Evolutionary conservation across 2,888 invertebrate species (phyloP).

Genomic region (Drosophila demipolita): DNA sequence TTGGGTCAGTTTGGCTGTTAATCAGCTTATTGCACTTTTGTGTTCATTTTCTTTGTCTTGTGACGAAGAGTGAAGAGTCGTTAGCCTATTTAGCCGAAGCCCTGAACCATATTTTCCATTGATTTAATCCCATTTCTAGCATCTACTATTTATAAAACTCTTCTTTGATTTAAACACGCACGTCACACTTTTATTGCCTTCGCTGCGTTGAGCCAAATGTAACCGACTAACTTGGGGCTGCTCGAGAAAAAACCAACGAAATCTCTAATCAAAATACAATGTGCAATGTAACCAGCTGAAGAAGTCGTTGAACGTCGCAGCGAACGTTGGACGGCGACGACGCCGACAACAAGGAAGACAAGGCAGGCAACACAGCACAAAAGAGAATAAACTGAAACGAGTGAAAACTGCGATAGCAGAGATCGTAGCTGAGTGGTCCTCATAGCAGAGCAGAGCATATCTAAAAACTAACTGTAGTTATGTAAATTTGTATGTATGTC

Average conservation of each 20-base stretch:
- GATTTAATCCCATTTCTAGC: constrained; percentile 42
- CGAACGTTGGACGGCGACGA: constrained; percentile 3
- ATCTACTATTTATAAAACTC: constrained; percentile 30
- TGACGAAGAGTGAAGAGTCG: constrained; percentile 27
- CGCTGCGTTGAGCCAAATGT: constrained; percentile 28
- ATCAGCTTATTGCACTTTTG: constrained; percentile 60
- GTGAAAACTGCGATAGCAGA: constrained; percentile 42
- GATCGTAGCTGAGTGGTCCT: constrained; percentile 44
- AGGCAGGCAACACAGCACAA: constrained; percentile 12
- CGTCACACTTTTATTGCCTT: constrained; percentile 33
- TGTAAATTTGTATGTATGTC: constrained; percentile 6
- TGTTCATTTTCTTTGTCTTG: constrained; percentile 49
- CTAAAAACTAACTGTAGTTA: constrained; percentile 44
- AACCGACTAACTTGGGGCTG: constrained; percentile 46
- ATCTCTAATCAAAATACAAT: constrained; percentile 64
- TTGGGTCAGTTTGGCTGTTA: constrained; percentile 37
- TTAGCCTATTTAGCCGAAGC: constrained; percentile 57
- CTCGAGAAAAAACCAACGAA: constrained; percentile 40
- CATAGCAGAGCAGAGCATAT: constrained; percentile 11
- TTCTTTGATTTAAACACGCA: constrained; percentile 31
- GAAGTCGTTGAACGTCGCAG: constrained; percentile 63
- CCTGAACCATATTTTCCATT: constrained; percentile 59
- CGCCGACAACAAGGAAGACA: constrained; percentile 27
- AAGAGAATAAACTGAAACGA: constrained; percentile 20
- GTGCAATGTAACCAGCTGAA: constrained; percentile 57